Base-by-base conservation (phyloP, 2,113 vertebrate species). In the Lepus europaeus region DNA sequence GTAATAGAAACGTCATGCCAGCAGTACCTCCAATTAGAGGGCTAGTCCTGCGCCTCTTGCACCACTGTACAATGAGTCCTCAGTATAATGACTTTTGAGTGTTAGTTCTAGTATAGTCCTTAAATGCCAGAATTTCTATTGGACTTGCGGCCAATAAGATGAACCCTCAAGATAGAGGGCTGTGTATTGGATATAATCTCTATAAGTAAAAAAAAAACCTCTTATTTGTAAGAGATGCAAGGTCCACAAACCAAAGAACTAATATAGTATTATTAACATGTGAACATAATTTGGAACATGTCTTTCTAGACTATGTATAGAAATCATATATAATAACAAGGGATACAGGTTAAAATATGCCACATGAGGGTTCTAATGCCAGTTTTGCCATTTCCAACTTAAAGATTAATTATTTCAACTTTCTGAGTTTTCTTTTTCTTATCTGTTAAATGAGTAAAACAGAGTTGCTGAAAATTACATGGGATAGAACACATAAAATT, bases 391-490 rank as follows among this genome's bases (percentile, higher is more conserved):
- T 70, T 89, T 64, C 16, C 72, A 73, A 29, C 11, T 84, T 92
- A 76, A 70, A 23, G 11, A 6, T 51, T 49, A 70, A 72, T 91
- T 96, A 83, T 27, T 87, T 77, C 29, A 78, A 23, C 19, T 91
- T 83, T 96, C 81, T 91, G 45, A 59, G 29, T 5, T 91, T 87
- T 91, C 70, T 56, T 77, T 68, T 91, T 19, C 13, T 82, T 12
- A 72, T 79, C 56, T 91, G 9, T 88, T 91, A 78, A 73, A 68
- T 68, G 45, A 51, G 11, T 73, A 80, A 59, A 68, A 80, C 10
- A 49, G 72, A 17, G 22, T 79, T 84, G 33, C 84, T 94, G 17
- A 84, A 88, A 88, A 91, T 78, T 79, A n/a, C 39, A 31, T 59
- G 27, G 22, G 12, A 51, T 45, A 36, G 7, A 49, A 77, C 49